These are phyloP conservation scores for Tricholauxania praeusta DNA, from an alignment of 2,888 invertebrate species.

Conservation along the genomic window DNA sequence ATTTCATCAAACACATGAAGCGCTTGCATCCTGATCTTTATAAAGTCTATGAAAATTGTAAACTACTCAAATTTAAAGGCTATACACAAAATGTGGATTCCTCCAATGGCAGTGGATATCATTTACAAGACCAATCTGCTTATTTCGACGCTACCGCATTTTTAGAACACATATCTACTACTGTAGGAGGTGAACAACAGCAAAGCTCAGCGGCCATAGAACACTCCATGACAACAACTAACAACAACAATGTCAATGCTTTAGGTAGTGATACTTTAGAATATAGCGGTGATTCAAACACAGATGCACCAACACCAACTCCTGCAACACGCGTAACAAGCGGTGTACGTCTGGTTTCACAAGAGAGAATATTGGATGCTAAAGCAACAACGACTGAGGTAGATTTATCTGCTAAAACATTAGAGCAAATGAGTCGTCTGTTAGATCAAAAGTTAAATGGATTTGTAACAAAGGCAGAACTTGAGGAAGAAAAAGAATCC, in stretches of 20 bases:
- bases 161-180: slow-evolving; percentile 30
- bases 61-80: slow-evolving; percentile 30
- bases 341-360: slow-evolving; percentile 18
- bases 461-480: slow-evolving; percentile 41
- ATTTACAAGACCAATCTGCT: slow-evolving; percentile 23
- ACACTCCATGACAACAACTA: slow-evolving; percentile 29
- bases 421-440: slow-evolving; percentile 42
- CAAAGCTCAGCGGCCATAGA: slow-evolving; percentile 27
- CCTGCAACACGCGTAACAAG: neutral
- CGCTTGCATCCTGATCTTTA: slow-evolving; percentile 48
- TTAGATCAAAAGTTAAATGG: slow-evolving; percentile 46
- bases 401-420: slow-evolving; percentile 38
- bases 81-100: slow-evolving; percentile 20
- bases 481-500: slow-evolving; percentile 33
- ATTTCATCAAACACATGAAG: slow-evolving; percentile 51
- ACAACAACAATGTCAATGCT: neutral
- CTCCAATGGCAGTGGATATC: slow-evolving; percentile 13
- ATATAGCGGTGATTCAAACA: no score
- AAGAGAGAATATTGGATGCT: slow-evolving; percentile 18
- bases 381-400: slow-evolving; percentile 10
- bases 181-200: slow-evolving; percentile 30
- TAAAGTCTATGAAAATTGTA: slow-evolving; percentile 48
- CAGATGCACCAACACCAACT: no score
- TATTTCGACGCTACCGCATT: slow-evolving; percentile 41
- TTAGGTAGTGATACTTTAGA: neutral